phyloP scores from a whole-genome alignment of 2,113 vertebrate genomes.

The Upupa epops region DNA sequence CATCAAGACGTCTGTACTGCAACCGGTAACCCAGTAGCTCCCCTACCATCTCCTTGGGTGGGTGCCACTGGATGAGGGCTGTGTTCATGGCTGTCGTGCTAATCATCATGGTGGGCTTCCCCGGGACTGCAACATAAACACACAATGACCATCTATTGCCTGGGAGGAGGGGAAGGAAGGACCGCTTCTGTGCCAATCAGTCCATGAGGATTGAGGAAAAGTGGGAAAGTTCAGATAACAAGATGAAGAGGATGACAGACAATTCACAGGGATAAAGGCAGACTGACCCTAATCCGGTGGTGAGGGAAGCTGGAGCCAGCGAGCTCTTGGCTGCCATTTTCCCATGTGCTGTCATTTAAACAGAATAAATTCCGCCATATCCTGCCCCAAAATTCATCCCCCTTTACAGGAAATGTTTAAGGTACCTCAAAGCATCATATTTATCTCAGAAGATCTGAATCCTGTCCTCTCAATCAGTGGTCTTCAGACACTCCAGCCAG shows the following conservation, averaged over 20 bases:
- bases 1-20: conserved; percentile 88
- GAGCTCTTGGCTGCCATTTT: conserved; percentile 33
- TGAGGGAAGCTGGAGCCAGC: conserved; percentile 32
- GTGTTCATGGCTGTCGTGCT: conserved; percentile 96
- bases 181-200: conserved; percentile 8
- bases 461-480: conserved; percentile 4
- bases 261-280: conserved; percentile 44
- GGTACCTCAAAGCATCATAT: conserved; percentile 17
- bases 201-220: conserved; percentile 50
- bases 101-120: conserved; percentile 95
- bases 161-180: conserved; percentile 41
- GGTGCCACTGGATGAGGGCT: conserved; percentile 97
- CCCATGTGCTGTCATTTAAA: conserved; percentile 13
- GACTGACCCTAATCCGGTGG: conserved; percentile 4
- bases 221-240: conserved; percentile 55
- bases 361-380: conserved; percentile 13
- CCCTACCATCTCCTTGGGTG: conserved; percentile 91
- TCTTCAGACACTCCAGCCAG: conserved; percentile 49
- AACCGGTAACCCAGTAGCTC: conserved; percentile 92
- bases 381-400: conserved; percentile 49
- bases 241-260: conserved; percentile 45
- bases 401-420: conserved; percentile 21
- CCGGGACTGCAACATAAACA: conserved; percentile 86
- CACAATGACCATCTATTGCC: conserved; percentile 62
- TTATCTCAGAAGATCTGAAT: conserved; percentile 52